These are phyloP conservation scores for Acrobasis suavella DNA, from an alignment of 2,888 invertebrate genomes.

Conservation along the genomic window DNA sequence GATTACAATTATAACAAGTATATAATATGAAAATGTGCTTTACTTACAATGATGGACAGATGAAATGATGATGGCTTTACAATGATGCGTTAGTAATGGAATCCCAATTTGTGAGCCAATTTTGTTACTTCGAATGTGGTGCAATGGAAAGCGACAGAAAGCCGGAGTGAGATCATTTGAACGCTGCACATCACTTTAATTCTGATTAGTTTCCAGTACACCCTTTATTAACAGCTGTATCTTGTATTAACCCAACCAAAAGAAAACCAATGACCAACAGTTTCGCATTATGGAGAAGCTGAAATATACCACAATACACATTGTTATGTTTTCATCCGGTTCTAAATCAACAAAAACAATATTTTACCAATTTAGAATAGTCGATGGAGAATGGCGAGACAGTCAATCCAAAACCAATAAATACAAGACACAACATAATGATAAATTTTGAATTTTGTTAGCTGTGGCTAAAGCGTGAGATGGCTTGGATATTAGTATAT, in stretches of 20 bases:
- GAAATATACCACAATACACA: slow-evolving; percentile 80
- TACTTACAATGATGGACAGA: slow-evolving; percentile 78
- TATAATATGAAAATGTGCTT: slow-evolving; percentile 65
- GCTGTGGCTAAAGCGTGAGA: slow-evolving; percentile 78
- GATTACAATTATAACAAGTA: slow-evolving; percentile 39
- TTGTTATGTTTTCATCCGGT: slow-evolving; percentile 56
- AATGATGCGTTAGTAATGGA: slow-evolving; percentile 82
- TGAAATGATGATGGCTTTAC: slow-evolving; percentile 76
- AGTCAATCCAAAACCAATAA: slow-evolving; percentile 80
- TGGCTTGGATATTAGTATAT: slow-evolving; percentile 70
- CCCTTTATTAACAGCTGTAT: slow-evolving; percentile 79
- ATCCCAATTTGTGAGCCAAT: slow-evolving; percentile 81
- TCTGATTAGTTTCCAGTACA: slow-evolving; percentile 81
- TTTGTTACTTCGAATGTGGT: slow-evolving; percentile 76
- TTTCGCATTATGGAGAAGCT: slow-evolving; percentile 80
- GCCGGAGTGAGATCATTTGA: slow-evolving; percentile 65
- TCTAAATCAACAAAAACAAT: slow-evolving; percentile 39
- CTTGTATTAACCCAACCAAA: slow-evolving; percentile 83
- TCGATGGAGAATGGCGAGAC: slow-evolving; percentile 45
- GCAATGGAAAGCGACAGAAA: slow-evolving; percentile 82
- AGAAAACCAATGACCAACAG: slow-evolving; percentile 80
- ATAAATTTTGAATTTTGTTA: slow-evolving; percentile 80
- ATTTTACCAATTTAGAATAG: slow-evolving; percentile 51
- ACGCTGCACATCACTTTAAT: slow-evolving; percentile 63
- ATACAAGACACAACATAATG: slow-evolving; percentile 82